A percentile compares a stretch with the other conserved stretches of the same genome.
These are phyloP conservation scores for Phrynocephalus forsythii DNA, from an alignment of 2,797 vertebrate species.

Conservation along the genomic window DNA sequence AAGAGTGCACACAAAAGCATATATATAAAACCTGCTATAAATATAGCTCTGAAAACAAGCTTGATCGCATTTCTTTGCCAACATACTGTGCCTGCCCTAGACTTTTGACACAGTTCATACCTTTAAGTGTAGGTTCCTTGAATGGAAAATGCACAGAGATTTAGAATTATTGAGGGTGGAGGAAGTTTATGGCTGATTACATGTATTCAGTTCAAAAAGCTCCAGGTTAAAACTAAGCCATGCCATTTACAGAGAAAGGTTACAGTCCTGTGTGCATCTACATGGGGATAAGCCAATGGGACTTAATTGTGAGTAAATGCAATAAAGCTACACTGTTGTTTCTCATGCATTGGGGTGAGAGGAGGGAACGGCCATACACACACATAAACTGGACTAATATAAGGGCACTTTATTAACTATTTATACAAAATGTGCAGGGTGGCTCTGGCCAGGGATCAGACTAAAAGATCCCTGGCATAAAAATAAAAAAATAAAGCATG, in stretches of 20 bases:
- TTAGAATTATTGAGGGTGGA: neutral
- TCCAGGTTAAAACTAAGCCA: constrained; percentile 1
- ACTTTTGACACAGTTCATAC: neutral
- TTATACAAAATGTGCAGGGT: too few species aligned
- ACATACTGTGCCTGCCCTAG: neutral
- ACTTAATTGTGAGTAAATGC: neutral
- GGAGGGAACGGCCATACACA: too few species aligned
- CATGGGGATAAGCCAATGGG: neutral
- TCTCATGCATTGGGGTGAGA: neutral
- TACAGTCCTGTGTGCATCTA: neutral
- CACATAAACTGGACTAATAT: too few species aligned
- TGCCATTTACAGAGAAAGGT: neutral
- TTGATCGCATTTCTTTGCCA: neutral
- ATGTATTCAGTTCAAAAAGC: neutral
- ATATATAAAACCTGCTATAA: neutral
- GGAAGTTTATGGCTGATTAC: neutral
- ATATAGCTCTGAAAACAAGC: neutral
- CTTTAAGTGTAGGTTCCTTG: neutral
- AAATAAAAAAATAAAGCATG: too few species aligned
- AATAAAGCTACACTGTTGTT: neutral
- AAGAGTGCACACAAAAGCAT: neutral
- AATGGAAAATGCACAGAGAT: neutral
- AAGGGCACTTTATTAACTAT: too few species aligned
- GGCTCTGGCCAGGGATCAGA: too few species aligned
- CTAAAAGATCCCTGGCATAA: too few species aligned